Evolutionary conservation across 2,113 vertebrate genomes (phyloP), one percentile per base, ranked within the genome.

Genomic region (Nymphicus hollandicus): DNA sequence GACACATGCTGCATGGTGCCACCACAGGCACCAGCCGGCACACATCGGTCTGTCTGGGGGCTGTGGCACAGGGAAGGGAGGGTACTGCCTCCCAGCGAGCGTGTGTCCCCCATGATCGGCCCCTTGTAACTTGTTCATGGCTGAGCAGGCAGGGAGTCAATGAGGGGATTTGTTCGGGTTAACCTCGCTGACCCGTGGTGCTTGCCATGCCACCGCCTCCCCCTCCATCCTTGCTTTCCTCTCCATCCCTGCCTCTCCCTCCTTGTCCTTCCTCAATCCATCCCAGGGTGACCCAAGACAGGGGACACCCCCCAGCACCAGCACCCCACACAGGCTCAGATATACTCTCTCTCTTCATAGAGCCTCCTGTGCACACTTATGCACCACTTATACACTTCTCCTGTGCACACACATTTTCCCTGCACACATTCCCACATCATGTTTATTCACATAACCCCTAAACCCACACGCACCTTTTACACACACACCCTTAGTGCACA

Each of bases 121-220:
- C 72, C 71, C 88, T 91, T 77, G 44, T 69, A 81, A 44, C 31
- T 91, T 0, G 5, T 78, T 94, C 81, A 91, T 15, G 85, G 91
- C 65, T 95, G 88, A 96, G 47, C 81, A 91, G 85, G 78, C 94
- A 94, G 78, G 20, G 81, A 91, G 81, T 93, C 90, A 93, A 95
- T 81, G 92, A 89, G 50, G 9, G 20, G 90, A 95, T 93, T 94
- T 96, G 94, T 93, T 93, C n/a, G 1, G 60, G 84, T 94, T 95
- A 95, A 96, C 77, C 88, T 95, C 50, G 41, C 72, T 94, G 94
- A 91, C 88, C 94, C 1, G 7, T 20, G 1, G 49, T 2, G 2
- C 65, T 89, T 61, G 72, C 81, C 68, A 81, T 0, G 0, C 84
- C 24, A 17, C 43, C 4, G 8, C 77, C 81, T 91, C 80, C 71